Conservation (phyloP, 2,888 invertebrate species). For the Epinotia ramella region DNA sequence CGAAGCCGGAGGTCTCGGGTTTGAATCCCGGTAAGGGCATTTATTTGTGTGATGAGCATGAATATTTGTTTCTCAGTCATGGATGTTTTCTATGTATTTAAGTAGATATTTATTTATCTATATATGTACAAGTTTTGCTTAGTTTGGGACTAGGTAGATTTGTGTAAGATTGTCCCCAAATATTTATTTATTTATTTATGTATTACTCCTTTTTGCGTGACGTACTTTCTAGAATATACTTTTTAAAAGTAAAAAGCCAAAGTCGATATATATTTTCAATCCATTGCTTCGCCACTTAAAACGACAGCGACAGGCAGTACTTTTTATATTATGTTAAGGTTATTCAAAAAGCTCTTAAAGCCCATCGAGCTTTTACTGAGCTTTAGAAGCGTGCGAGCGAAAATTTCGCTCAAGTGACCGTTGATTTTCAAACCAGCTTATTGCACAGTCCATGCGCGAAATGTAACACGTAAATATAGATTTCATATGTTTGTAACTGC, state of each 20-base stretch:
- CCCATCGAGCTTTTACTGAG: slow-evolving; percentile 13
- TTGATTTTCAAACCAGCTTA: slow-evolving; percentile 17
- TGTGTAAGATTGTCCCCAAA: too few species aligned
- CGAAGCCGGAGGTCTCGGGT: too few species aligned
- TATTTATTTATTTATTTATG: too few species aligned
- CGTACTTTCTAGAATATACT: background rate
- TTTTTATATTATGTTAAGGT: slow-evolving; percentile 11
- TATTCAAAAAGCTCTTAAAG: slow-evolving; percentile 31
- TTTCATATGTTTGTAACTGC: slow-evolving; percentile 6
- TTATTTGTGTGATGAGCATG: too few species aligned
- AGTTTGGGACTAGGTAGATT: too few species aligned
- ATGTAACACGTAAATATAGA: slow-evolving; percentile 1
- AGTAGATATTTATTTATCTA: too few species aligned
- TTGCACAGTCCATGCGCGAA: background rate
- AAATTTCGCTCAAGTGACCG: slow-evolving; percentile 29
- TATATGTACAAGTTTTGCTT: too few species aligned
- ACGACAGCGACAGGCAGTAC: slow-evolving; percentile 5
- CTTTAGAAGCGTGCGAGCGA: slow-evolving; percentile 15
- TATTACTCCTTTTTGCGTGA: too few species aligned
- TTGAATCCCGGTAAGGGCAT: too few species aligned
- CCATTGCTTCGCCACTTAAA: slow-evolving; percentile 1
- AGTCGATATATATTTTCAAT: background rate
- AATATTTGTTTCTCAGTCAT: too few species aligned
- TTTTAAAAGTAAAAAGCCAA: background rate
- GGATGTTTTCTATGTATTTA: too few species aligned